Conservation (phyloP, 1,140 invertebrate genomes). For the Drosophila eugracilis region DNA sequence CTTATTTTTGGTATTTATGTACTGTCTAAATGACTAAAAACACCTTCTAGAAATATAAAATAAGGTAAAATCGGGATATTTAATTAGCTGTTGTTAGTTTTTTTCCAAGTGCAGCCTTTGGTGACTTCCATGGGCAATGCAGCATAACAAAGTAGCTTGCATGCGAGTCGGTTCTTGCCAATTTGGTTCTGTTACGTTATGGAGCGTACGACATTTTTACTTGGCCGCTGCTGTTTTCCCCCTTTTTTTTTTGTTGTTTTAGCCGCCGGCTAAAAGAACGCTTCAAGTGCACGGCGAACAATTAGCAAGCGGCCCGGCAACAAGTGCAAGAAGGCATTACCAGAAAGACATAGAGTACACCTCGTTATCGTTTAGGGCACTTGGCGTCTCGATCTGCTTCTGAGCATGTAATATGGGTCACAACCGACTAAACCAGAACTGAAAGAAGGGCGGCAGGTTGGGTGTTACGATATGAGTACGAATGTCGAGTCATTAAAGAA, state of each 20-base stretch:
- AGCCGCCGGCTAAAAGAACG: neutral
- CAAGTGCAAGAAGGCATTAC: slow-evolving; percentile 37
- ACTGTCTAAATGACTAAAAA: too few relatives aligned
- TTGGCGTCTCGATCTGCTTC: slow-evolving; percentile 34
- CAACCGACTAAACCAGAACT: slow-evolving; percentile 66
- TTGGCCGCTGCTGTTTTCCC: slow-evolving; percentile 6
- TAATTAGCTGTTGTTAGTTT: neutral
- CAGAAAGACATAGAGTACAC: slow-evolving; percentile 27
- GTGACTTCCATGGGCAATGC: slow-evolving; percentile 60
- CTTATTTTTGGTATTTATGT: too few relatives aligned
- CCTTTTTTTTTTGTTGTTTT: too few relatives aligned
- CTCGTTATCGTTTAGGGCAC: slow-evolving; percentile 50
- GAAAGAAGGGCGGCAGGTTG: slow-evolving; percentile 21
- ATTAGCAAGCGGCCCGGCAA: slow-evolving; percentile 53
- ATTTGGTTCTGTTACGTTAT: slow-evolving; percentile 55
- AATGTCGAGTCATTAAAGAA: slow-evolving; percentile 71
- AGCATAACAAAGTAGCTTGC: slow-evolving; percentile 54
- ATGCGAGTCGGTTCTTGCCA: slow-evolving; percentile 13
- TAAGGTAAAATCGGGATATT: neutral
- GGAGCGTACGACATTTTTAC: slow-evolving; percentile 51
- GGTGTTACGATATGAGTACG: slow-evolving; percentile 5
- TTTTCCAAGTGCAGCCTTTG: slow-evolving; percentile 10
- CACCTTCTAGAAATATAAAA: neutral
- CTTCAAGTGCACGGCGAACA: slow-evolving; percentile 48
- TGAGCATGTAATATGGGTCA: slow-evolving; percentile 67